A percentile compares a stretch with the other conserved stretches of the same genome.
Conservation (phyloP, 2,888 invertebrate species). For the Lysandra bellargus region DNA sequence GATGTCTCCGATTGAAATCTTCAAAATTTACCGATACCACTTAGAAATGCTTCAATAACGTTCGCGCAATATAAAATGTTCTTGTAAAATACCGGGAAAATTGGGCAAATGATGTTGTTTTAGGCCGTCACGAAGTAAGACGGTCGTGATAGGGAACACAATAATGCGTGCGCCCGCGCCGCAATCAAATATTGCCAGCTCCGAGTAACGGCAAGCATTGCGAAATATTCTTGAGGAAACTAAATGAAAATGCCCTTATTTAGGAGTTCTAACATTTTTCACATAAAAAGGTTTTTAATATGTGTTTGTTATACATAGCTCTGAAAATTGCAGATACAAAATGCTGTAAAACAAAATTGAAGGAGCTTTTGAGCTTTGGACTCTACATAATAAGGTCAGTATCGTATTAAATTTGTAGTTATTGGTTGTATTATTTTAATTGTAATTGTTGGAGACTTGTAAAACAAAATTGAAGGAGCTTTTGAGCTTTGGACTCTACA, state of each 20-base stretch:
- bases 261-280: neutral
- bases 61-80: neutral
- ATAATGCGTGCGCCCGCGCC: constrained; percentile 47
- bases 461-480: too few species aligned
- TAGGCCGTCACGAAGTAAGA: constrained; percentile 57
- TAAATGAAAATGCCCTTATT: neutral
- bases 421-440: neutral
- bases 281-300: too few species aligned
- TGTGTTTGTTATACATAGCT: neutral
- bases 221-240: neutral
- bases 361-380: neutral
- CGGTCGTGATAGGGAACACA: constrained; percentile 61
- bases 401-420: neutral
- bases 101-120: constrained; percentile 22
- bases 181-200: constrained; percentile 44
- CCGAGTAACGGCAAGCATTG: neutral
- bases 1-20: neutral
- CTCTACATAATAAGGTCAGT: neutral
- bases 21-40: neutral
- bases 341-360: neutral
- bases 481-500: too few species aligned
- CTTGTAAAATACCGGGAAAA: constrained; percentile 1
- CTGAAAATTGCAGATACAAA: neutral
- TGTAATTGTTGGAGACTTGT: neutral
- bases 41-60: neutral